These are phyloP conservation scores for Hemicrepidius hirtus DNA, from an alignment of 2,888 invertebrate species.

Conservation along the genomic window DNA sequence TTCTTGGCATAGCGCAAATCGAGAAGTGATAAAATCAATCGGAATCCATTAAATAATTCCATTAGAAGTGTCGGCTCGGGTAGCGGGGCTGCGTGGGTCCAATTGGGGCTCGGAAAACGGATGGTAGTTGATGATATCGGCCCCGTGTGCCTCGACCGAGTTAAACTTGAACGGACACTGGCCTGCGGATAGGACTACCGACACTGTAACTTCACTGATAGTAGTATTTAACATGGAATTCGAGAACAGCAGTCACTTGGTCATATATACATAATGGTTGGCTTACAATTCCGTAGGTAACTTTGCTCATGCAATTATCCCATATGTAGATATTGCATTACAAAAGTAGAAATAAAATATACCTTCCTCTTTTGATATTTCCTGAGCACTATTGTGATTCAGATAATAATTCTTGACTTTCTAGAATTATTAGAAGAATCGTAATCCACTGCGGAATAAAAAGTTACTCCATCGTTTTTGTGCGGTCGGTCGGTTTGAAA, in stretches of 20 bases:
- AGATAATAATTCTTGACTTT: no score
- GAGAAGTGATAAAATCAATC: constrained; percentile 57
- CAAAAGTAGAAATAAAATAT: no score
- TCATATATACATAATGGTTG: no score
- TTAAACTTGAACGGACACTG: constrained; percentile 29
- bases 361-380: no score
- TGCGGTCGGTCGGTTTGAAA: no score
- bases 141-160: constrained; percentile 34
- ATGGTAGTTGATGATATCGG: constrained; percentile 44
- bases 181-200: constrained; percentile 38
- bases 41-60: constrained; percentile 57
- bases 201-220: constrained; percentile 18
- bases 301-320: not conserved
- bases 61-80: constrained; percentile 52
- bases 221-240: constrained; percentile 10
- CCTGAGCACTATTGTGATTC: no score
- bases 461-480: no score
- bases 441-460: no score
- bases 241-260: constrained; percentile 1
- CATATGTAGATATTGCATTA: not conserved
- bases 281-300: no score
- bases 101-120: constrained; percentile 34
- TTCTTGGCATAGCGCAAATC: constrained; percentile 54
- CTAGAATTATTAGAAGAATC: no score
- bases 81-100: constrained; percentile 28